Base-by-base conservation (phyloP, 2,888 invertebrate species). In the Camptogramma bilineatum region DNA sequence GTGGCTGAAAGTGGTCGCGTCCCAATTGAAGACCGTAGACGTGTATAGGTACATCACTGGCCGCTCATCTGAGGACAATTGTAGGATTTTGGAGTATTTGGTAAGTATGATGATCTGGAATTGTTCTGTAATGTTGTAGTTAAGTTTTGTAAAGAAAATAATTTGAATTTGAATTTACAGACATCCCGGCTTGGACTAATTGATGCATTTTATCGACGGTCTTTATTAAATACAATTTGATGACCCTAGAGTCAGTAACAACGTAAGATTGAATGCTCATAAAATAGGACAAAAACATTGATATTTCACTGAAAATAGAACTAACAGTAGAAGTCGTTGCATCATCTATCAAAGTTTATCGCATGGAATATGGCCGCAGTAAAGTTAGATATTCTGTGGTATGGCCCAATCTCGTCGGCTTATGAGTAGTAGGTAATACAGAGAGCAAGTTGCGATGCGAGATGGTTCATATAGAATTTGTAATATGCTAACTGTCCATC, bases 31-130 rank as follows among this genome's bases (percentile, higher is more conserved):
- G 42, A 95, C 95, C 39, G 94, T 89, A 56, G 95, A 94, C 0
- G 97, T 95, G 79, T 97, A 98, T 53, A 97, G 83, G 73, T 95
- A 97, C 77, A 96, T 94, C 79, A 96, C 95, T 18, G 95, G 95
- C 69, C 95, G 95, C 79, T 98, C 97, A 80, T 97, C 97, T 95
- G 89, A 72, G 90, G 84, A 50, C 55, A 62, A 69, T 24, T 18
- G 5, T 7, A 28, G 4, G 4, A 42, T 7, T 31, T 52, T 17
- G 9, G 18, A 34, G 31, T 10, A 10, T 28, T 18, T 17, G n/a
- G n/a, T n/a, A n/a, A n/a, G n/a, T n/a, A n/a, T n/a, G n/a, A n/a
- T n/a, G n/a, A n/a, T n/a, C n/a, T n/a, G n/a, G n/a, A n/a, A n/a
- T n/a, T n/a, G n/a, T n/a, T n/a, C n/a, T n/a, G n/a, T n/a, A n/a